Conservation (phyloP, 2,113 vertebrate species). For the Microcebus tavaratra region DNA sequence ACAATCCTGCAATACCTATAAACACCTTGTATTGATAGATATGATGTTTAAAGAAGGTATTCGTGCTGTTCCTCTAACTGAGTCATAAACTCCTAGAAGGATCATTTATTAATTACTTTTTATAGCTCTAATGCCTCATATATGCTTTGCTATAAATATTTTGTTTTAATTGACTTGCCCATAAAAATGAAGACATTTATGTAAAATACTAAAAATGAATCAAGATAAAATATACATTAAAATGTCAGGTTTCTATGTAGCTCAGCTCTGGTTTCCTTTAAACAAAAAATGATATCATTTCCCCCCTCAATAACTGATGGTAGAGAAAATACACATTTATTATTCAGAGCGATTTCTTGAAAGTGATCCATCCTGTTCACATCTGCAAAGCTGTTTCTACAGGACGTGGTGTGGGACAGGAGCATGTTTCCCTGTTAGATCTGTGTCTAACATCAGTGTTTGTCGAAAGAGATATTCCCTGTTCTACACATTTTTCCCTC, state of each 20-base stretch:
- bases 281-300: neutral
- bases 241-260: neutral
- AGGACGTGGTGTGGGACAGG: fast-evolving
- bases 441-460: neutral
- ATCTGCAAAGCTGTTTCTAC: neutral
- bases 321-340: neutral
- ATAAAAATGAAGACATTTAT: neutral
- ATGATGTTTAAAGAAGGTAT: neutral
- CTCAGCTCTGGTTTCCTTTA: neutral
- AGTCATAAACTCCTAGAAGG: neutral
- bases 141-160: neutral
- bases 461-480: neutral
- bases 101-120: neutral
- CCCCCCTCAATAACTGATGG: neutral
- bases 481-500: neutral
- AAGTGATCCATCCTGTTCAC: neutral
- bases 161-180: slow-evolving; percentile 7
- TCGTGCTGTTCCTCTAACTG: neutral
- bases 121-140: neutral
- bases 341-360: neutral
- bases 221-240: neutral
- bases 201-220: neutral
- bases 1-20: neutral
- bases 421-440: neutral
- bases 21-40: neutral